Base-by-base conservation (phyloP, 2,888 invertebrate genomes). In the Drosophila heteroneura region DNA sequence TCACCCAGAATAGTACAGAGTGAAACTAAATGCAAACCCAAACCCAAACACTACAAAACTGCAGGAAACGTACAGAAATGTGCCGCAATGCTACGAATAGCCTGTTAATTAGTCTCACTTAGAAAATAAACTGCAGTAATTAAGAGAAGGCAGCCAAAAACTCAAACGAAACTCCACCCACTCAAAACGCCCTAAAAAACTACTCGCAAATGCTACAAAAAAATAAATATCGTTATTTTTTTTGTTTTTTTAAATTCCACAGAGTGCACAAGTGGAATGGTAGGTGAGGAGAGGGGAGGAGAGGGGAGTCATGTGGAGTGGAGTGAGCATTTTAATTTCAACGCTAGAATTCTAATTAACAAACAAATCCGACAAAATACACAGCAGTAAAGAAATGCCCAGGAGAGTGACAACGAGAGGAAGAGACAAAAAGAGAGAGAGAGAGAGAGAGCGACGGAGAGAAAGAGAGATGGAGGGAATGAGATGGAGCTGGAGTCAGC, bases 121-220 rank as follows among this genome's bases (percentile, higher is more conserved):
- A 92, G 92, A 92, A 92, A 92, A 92, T 92, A 93, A 92, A 92
- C 92, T 92, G 92, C 92, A 92, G 93, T 92, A 93, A 93, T 92
- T 93, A 92, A 92, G 92, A 85, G 88, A 73, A 67, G 82, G 80
- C 88, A 74, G 82, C 60, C 66, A 68, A 74, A 63, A 63, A 62
- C 59, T 69, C 53, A 56, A 70, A 63, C 61, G 44, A 35, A 63
- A 64, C 69, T 74, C 68, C 69, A 74, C 78, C 79, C 74, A 68
- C 76, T 65, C 64, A 32, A 62, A 66, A 70, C 69, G 72, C 78
- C 71, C 74, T 53, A 71, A 70, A 74, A 70, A 80, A 79, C 76
- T 77, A 70, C 54, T 60, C 35, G 35, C 16, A 39, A 57, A 56
- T 44, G 12, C 53, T 53, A 10, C 35, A 53, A 53, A 30, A 65